Percentiles rank a stretch among this genome's conserved stretches.
Conservation (phyloP, 2,888 invertebrate species). For the Escarpia spicata region DNA sequence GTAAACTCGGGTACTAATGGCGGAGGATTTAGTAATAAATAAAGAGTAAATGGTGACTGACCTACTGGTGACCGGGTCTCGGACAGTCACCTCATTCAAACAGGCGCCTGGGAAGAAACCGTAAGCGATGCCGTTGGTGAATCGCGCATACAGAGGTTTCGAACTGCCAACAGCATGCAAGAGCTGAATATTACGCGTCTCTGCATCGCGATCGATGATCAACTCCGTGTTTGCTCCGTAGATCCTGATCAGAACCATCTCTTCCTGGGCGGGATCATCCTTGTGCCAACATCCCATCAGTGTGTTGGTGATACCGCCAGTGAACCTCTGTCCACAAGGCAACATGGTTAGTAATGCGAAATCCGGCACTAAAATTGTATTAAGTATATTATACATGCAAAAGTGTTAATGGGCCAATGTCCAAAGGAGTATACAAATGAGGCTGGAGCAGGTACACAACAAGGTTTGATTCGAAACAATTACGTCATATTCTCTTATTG, state of each 20-base stretch:
- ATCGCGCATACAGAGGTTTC: conserved; percentile 87
- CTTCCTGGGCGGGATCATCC: conserved; percentile 68
- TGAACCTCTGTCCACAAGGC: conserved; percentile 77
- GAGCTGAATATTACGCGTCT: conserved; percentile 68
- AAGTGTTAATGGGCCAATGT: no score
- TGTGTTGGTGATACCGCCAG: conserved; percentile 94
- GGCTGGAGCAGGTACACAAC: no score
- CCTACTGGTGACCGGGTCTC: conserved; percentile 47
- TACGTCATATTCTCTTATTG: no score
- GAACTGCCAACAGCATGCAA: conserved; percentile 79
- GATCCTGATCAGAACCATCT: conserved; percentile 85
- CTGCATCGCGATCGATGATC: conserved; percentile 87
- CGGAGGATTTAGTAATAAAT: no score
- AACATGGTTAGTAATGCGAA: no score
- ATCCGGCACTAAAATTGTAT: no score
- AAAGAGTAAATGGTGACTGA: conserved; percentile 22
- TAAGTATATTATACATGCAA: no score
- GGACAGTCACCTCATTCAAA: conserved; percentile 58
- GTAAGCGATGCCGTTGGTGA: conserved; percentile 93
- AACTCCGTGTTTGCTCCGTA: conserved; percentile 94
- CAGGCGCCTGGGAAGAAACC: conserved; percentile 78
- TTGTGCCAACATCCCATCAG: conserved; percentile 70
- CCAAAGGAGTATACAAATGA: no score
- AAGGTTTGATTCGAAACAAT: no score
- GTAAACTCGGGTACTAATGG: no score